These are phyloP conservation scores for Rhinichthys osculus DNA, from an alignment of 2,797 vertebrate genomes.

Conservation along the genomic window DNA sequence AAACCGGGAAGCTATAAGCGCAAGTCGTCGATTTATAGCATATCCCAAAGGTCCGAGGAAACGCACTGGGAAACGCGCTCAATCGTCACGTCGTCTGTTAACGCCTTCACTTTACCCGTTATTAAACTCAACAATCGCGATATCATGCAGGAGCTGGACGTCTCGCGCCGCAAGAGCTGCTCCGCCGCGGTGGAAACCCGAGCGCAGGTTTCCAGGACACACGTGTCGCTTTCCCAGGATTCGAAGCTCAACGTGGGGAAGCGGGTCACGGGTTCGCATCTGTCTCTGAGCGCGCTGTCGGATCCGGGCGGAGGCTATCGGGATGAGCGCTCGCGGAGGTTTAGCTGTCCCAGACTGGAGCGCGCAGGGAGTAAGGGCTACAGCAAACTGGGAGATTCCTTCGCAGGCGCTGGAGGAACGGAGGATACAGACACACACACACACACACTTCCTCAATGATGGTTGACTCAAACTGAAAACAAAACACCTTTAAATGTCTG, in stretches of 20 bases:
- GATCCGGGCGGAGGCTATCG: constrained; percentile 73
- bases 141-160: constrained; percentile 73
- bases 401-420: constrained; percentile 78
- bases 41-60: constrained; percentile 81
- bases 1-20: constrained; percentile 72
- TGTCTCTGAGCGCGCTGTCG: constrained; percentile 78
- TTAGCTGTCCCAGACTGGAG: constrained; percentile 86
- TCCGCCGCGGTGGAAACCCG: constrained; percentile 50
- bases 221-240: constrained; percentile 54
- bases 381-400: constrained; percentile 88
- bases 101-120: constrained; percentile 90
- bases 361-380: constrained; percentile 94
- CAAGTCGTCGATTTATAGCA: constrained; percentile 89
- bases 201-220: constrained; percentile 58
- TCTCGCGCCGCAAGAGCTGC: constrained; percentile 56
- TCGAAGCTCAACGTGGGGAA: constrained; percentile 63
- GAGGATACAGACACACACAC: constrained; percentile 60
- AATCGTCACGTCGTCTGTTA: constrained; percentile 89
- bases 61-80: constrained; percentile 85
- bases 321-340: constrained; percentile 77
- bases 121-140: constrained; percentile 86
- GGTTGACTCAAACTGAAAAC: neutral
- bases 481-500: neutral
- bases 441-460: constrained; percentile 38
- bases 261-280: constrained; percentile 74